Base-by-base conservation (phyloP, 2,888 invertebrate species). In the Archips xylosteana region DNA sequence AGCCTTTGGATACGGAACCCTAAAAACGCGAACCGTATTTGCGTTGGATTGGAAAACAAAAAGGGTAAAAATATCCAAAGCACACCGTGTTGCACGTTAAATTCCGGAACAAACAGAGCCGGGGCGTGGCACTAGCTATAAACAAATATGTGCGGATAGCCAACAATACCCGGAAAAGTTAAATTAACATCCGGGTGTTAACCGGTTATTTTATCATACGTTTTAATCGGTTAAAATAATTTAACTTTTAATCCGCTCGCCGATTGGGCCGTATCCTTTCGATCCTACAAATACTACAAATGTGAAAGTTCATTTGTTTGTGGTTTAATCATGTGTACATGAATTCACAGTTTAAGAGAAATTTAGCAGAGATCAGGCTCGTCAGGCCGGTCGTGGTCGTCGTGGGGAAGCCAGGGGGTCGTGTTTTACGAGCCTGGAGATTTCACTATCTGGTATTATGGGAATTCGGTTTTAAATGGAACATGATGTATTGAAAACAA, bases 221-320 rank as follows among this genome's bases (percentile, higher is more conserved):
- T 85, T 89, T 87, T 87, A 89, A 90, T 89, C 90, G 87, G 85
- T 83, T 85, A 82, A 89, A 89, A 90, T 90, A 88, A 90, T 89
- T 89, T 90, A 88, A 90, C 83, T 90, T 89, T 87, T 89, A 90
- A 91, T 86, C 90, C 89, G 74, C 1, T 34, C 59, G 51, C 73
- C 51, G 73, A 74, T 73, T 57, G 66, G 57, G 12, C 13, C 15
- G 57, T 42, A 36, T 67, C 64, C 42, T 36, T 51, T 45, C 34
- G 60, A 62, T 63, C 54, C 45, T 45, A 45, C 45, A 3, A 45
- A 45, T 45, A 12, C 3, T 45, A 45, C 12, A 39, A 39, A 45
- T 12, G 45, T 45, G 45, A 12, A 12, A 45, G 45, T 45, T 45
- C 12, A 12, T 12, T 45, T 45, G 45, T 45, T 45, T 45, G 45